phyloP scores from a whole-genome alignment of 2,113 vertebrate species.

The Cyprinodon tularosa region DNA sequence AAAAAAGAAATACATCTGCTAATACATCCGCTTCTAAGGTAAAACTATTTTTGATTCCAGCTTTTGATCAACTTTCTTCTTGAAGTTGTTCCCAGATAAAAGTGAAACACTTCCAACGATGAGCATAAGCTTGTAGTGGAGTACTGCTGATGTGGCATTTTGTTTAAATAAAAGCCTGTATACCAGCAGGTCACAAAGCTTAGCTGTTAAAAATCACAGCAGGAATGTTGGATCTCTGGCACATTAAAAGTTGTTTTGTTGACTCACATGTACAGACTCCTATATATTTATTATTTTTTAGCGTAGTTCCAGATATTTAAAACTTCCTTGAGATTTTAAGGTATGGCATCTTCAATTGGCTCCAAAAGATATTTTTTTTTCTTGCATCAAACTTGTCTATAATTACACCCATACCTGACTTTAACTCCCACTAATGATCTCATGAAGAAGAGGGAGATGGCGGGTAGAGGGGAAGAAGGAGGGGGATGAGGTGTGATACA shows the following conservation, averaged over 20 bases:
- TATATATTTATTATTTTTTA: constrained; percentile 34
- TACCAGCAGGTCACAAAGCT: constrained; percentile 58
- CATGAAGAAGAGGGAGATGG: constrained; percentile 41
- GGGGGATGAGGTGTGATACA: constrained; percentile 53
- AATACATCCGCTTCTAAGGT: neutral
- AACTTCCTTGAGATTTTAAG: constrained; percentile 19
- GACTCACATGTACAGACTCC: constrained; percentile 57
- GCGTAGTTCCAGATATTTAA: constrained; percentile 12
- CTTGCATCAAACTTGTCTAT: constrained; percentile 55
- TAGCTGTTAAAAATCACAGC: constrained; percentile 61
- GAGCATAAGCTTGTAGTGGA: constrained; percentile 14
- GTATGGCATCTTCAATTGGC: constrained; percentile 22
- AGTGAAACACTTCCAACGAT: constrained; percentile 19
- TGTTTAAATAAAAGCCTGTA: constrained; percentile 40
- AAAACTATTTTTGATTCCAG: neutral
- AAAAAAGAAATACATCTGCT: constrained; percentile 8
- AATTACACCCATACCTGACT: constrained; percentile 77
- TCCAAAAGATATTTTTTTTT: constrained; percentile 25
- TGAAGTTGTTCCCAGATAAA: constrained; percentile 19
- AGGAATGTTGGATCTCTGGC: constrained; percentile 29
- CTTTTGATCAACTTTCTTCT: constrained; percentile 8
- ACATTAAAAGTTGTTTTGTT: constrained; percentile 51
- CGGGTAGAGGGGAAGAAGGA: constrained; percentile 39
- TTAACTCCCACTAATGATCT: constrained; percentile 70
- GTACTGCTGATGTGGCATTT: constrained; percentile 50